Evolutionary conservation across 2,113 vertebrate genomes (phyloP).

Genomic region (Gobius niger): DNA sequence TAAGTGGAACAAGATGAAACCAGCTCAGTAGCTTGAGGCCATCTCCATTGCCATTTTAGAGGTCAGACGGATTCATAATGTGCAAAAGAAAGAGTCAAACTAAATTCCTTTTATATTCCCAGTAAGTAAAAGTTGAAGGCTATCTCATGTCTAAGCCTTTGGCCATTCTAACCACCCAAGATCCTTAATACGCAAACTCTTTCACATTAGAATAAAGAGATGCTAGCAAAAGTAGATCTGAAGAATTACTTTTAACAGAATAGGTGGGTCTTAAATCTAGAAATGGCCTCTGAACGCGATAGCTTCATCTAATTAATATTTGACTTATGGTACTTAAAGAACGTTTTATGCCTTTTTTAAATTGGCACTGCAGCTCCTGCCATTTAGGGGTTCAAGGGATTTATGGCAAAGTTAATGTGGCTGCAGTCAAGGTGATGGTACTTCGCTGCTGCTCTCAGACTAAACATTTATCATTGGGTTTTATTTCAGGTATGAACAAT

Average conservation of each 20-base stretch:
- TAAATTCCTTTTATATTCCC: background rate
- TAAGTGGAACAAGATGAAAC: background rate
- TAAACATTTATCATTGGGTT: slow-evolving; percentile 47
- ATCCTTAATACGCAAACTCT: slow-evolving; percentile 45
- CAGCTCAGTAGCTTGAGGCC: slow-evolving; percentile 1
- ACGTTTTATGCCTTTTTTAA: slow-evolving; percentile 68
- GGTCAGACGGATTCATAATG: slow-evolving; percentile 1
- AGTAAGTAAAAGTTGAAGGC: slow-evolving; percentile 22
- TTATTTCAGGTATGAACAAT: background rate
- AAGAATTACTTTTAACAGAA: slow-evolving; percentile 51
- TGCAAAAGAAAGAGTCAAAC: background rate
- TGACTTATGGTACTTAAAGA: slow-evolving; percentile 68
- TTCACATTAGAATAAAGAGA: slow-evolving; percentile 56
- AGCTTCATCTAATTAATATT: slow-evolving; percentile 68
- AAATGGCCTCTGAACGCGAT: slow-evolving; percentile 60
- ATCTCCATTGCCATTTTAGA: slow-evolving; percentile 7
- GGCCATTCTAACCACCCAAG: slow-evolving; percentile 20
- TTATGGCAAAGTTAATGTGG: slow-evolving; percentile 72
- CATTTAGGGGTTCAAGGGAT: slow-evolving; percentile 75
- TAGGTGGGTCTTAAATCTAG: slow-evolving; percentile 59
- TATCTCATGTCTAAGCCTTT: slow-evolving; percentile 14
- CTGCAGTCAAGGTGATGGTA: slow-evolving; percentile 56
- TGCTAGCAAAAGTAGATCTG: slow-evolving; percentile 38
- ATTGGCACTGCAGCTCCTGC: slow-evolving; percentile 69
- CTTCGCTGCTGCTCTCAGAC: slow-evolving; percentile 34